These are phyloP conservation scores for Pangasianodon hypophthalmus DNA, from an alignment of 2,113 vertebrate genomes.

Conservation along the genomic window DNA sequence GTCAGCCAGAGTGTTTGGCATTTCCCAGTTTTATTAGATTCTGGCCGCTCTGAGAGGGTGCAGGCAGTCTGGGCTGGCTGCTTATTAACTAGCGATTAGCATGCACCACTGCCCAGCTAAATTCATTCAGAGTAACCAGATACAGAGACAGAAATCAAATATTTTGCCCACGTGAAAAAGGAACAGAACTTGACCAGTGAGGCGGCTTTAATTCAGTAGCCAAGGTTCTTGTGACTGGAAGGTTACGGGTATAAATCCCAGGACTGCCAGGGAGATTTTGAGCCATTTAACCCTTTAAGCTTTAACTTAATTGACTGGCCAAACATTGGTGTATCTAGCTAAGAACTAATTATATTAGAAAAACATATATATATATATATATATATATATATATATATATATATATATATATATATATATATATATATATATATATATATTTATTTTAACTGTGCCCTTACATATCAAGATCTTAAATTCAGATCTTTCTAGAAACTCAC, in stretches of 20 bases:
- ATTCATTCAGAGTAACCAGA: neutral
- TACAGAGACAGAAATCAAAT: neutral
- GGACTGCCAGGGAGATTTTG: neutral
- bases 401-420: too few relatives aligned
- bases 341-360: neutral
- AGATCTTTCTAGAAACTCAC: neutral
- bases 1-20: slow-evolving; percentile 52
- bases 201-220: neutral
- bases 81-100: slow-evolving; percentile 41
- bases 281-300: neutral
- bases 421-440: too few relatives aligned
- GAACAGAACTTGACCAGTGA: neutral
- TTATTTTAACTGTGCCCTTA: neutral
- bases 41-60: slow-evolving; percentile 50
- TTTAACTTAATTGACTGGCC: neutral
- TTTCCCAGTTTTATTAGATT: slow-evolving; percentile 59
- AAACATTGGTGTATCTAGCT: neutral
- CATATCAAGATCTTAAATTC: neutral
- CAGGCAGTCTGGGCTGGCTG: slow-evolving; percentile 40
- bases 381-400: too few relatives aligned
- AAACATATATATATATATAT: too few relatives aligned
- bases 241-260: neutral
- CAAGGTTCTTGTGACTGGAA: neutral
- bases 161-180: neutral
- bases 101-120: neutral